These are phyloP conservation scores for Caenorhabditis uteleia DNA, from an alignment of 2,888 invertebrate genomes.

Conservation along the genomic window DNA sequence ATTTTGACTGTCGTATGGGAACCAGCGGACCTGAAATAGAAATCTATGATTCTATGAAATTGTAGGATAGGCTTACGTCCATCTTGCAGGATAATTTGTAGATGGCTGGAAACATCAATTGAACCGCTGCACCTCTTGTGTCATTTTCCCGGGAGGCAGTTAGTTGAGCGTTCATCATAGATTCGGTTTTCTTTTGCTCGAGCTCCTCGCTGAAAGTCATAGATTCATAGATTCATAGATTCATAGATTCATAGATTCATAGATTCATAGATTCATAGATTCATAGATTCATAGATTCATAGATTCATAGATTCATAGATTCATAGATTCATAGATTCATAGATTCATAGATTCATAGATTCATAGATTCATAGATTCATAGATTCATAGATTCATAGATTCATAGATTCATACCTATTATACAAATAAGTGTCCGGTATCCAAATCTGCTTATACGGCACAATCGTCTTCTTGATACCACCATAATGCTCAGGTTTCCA, in stretches of 20 bases:
- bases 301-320: no score
- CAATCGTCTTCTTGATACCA: conserved; percentile 69
- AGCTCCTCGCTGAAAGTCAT: conserved; percentile 53
- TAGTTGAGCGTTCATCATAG: conserved; percentile 65
- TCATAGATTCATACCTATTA: conserved; percentile 56
- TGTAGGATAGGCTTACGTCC: conserved; percentile 47
- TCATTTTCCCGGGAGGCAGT: conserved; percentile 64
- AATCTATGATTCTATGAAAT: background rate
- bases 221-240: background rate
- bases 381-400: no score
- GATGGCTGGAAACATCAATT: conserved; percentile 68
- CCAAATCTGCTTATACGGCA: conserved; percentile 67
- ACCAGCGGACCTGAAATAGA: conserved; percentile 52
- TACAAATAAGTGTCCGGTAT: conserved; percentile 69
- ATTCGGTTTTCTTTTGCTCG: conserved; percentile 67
- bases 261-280: no score
- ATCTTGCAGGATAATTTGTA: conserved; percentile 66
- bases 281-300: background rate
- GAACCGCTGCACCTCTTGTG: conserved; percentile 57
- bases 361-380: no score
- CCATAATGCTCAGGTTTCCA: conserved; percentile 71
- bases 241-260: background rate
- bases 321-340: no score
- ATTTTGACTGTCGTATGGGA: conserved; percentile 65
- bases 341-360: no score